Conservation (phyloP, 2,797 vertebrate genomes). For the Myotis vivesi region DNA sequence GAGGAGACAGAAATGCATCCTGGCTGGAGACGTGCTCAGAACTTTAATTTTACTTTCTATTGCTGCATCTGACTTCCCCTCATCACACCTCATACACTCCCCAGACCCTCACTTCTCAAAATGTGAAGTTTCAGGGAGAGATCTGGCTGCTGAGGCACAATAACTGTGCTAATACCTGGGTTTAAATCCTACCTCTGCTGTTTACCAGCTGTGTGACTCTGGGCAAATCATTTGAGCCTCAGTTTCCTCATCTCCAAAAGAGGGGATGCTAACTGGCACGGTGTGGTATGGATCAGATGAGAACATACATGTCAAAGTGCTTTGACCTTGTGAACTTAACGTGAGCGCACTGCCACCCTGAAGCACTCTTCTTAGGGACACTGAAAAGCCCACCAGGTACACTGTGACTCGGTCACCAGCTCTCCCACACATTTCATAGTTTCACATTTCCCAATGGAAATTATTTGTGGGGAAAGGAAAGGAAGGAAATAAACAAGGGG, state of each 20-base stretch:
- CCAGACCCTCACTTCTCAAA: neutral
- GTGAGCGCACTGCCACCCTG: neutral
- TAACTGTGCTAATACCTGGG: neutral
- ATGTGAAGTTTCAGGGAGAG: neutral
- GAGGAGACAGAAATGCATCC: neutral
- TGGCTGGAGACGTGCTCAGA: neutral
- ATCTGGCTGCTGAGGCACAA: neutral
- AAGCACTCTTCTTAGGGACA: neutral
- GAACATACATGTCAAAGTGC: neutral
- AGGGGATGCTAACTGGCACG: neutral
- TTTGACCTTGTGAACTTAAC: neutral
- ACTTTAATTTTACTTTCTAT: neutral
- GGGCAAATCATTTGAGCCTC: neutral
- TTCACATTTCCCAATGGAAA: neutral
- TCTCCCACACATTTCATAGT: neutral
- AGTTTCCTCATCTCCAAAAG: neutral
- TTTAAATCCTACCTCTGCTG: neutral
- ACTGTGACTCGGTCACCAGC: neutral
- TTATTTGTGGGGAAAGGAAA: neutral
- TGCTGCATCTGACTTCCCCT: neutral
- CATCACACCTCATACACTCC: neutral
- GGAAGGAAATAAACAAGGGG: neutral
- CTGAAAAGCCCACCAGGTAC: neutral
- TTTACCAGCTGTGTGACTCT: neutral
- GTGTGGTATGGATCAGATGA: neutral